A percentile compares a stretch with the other conserved stretches of the same genome.
phyloP scores from a whole-genome alignment of 2,797 vertebrate genomes.

The Mormyrops boulengeri region DNA sequence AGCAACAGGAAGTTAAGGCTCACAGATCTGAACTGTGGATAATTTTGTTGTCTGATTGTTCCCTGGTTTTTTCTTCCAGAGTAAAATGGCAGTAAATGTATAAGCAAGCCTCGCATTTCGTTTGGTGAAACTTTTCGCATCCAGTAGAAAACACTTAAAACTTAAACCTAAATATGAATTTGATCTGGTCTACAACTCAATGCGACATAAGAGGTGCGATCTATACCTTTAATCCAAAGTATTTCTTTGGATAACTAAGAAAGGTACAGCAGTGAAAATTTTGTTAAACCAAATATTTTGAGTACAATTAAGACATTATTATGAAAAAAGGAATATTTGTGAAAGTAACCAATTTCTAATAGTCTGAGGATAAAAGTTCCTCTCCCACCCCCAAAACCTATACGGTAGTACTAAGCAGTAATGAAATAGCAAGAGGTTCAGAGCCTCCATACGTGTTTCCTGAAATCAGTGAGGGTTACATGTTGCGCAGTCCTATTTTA shows the following conservation, averaged over 20 bases:
- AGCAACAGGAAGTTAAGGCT: constrained; percentile 37
- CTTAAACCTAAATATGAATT: background rate
- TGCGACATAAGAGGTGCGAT: background rate
- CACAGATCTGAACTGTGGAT: background rate
- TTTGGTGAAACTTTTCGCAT: background rate
- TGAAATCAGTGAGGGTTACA: background rate
- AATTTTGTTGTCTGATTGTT: background rate
- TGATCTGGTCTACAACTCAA: background rate
- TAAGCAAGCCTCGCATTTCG: background rate
- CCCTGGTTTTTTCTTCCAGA: background rate
- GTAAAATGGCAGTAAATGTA: background rate
- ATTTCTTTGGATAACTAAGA: constrained; percentile 34
- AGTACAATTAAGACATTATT: background rate
- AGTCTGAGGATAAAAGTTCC: background rate
- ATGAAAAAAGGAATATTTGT: background rate
- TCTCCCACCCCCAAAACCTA: background rate
- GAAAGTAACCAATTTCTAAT: background rate
- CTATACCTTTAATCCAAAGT: background rate
- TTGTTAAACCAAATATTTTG: constrained; percentile 56
- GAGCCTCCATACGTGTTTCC: background rate
- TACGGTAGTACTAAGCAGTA: background rate
- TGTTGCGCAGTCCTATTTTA: background rate
- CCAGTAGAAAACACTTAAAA: background rate
- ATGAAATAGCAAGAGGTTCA: background rate
- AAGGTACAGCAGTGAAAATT: constrained; percentile 50